Percentiles rank a stretch among this genome's conserved stretches.
Conservation (phyloP, 2,888 invertebrate species). For the Sturmia bella region DNA sequence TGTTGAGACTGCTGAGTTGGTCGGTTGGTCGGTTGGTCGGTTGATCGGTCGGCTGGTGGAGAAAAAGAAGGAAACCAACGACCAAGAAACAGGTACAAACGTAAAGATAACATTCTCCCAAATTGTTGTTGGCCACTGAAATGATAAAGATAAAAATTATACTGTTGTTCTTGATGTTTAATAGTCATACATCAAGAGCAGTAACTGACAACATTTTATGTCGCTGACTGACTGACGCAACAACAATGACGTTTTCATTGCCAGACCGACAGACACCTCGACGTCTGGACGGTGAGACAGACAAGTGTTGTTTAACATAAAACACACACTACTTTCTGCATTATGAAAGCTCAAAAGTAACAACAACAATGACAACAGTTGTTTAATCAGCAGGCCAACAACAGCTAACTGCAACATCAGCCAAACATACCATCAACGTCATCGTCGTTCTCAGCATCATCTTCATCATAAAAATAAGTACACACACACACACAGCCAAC, state of each 20-base stretch:
- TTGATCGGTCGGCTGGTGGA: slow-evolving; percentile 1
- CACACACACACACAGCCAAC: not conserved
- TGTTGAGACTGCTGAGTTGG: slow-evolving; percentile 10
- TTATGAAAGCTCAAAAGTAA: not conserved
- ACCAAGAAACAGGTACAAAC: slow-evolving; percentile 57
- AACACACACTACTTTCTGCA: slow-evolving; percentile 59
- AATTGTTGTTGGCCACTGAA: slow-evolving; percentile 32
- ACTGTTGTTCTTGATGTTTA: slow-evolving; percentile 4
- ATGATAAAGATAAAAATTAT: slow-evolving; percentile 11
- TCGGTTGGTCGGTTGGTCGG: not conserved
- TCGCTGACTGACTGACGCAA: slow-evolving; percentile 14
- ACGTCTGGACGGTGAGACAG: slow-evolving; percentile 32
- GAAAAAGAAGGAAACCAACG: slow-evolving; percentile 26
- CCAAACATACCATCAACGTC: slow-evolving; percentile 40
- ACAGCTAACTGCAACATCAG: slow-evolving; percentile 39
- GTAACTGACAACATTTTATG: slow-evolving; percentile 28
- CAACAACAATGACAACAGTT: slow-evolving; percentile 18
- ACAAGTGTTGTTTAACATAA: slow-evolving; percentile 55
- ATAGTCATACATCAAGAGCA: slow-evolving; percentile 31
- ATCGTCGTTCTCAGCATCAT: slow-evolving; percentile 44
- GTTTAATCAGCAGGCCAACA: slow-evolving; percentile 36
- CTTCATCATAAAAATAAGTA: slow-evolving; percentile 24
- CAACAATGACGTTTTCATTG: slow-evolving; percentile 55
- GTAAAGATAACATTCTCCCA: slow-evolving; percentile 3
- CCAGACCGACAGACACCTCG: slow-evolving; percentile 44